These are phyloP conservation scores for Caerostris darwini DNA, from an alignment of 1,140 invertebrate species.

Conservation along the genomic window DNA sequence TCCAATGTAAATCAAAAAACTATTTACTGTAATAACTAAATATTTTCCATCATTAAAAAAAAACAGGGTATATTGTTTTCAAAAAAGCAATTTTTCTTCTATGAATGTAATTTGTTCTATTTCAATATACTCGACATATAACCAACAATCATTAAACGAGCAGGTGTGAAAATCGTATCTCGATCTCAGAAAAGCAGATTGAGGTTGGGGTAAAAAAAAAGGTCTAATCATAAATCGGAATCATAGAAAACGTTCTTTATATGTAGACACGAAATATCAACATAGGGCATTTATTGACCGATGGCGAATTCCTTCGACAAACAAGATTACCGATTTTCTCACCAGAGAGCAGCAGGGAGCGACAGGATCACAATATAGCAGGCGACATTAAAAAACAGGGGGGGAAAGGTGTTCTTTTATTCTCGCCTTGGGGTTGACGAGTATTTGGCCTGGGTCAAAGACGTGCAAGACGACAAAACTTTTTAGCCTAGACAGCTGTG, in stretches of 20 bases:
- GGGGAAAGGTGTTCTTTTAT: not conserved
- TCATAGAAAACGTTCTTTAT: not conserved
- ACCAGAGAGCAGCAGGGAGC: constrained; percentile 43
- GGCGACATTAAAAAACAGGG: constrained; percentile 19
- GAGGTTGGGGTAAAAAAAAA: no score
- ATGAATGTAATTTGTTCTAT: no score
- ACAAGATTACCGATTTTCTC: constrained; percentile 71
- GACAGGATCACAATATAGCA: constrained; percentile 10
- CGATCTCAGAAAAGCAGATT: no score
- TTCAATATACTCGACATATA: no score
- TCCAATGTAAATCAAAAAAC: no score
- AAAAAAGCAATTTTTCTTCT: no score
- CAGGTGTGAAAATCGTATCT: no score
- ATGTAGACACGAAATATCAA: not conserved
- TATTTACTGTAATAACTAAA: no score
- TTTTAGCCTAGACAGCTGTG: constrained; percentile 73
- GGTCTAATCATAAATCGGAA: not conserved
- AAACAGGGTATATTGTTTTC: no score
- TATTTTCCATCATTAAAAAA: no score
- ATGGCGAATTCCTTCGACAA: constrained; percentile 25
- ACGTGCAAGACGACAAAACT: constrained; percentile 69
- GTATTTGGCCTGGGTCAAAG: constrained; percentile 70
- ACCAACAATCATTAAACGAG: no score
- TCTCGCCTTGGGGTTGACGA: constrained; percentile 35
- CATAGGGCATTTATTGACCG: not conserved